Base-by-base conservation (phyloP, 2,113 vertebrate species). In the Polypterus senegalus region DNA sequence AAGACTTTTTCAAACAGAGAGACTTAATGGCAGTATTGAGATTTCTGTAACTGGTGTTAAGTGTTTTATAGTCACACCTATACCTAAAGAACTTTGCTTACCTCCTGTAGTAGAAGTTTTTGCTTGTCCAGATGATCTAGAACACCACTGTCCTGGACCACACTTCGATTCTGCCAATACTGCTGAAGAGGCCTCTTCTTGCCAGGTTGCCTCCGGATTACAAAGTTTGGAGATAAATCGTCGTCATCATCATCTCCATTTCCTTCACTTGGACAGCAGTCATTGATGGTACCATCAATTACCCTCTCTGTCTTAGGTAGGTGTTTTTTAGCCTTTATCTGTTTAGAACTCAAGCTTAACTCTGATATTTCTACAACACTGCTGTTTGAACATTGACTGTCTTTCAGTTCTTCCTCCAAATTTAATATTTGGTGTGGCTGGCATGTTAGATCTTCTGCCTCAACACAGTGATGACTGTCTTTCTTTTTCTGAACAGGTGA, bases 101-200 rank as follows among this genome's bases (percentile, higher is more conserved):
- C 68, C 71, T 72, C 65, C 49, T 72, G 68, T 49, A 72, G 61
- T 5, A 49, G 57, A 49, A 70, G 46, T n/a, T 67, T 48, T 10
- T 67, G 52, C 10, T 66, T 58, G 10, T n/a, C 60, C 46, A 70
- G 45, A 2, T 57, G 64, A 4, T 5, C 10, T 52, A 72, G 63
- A 9, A 72, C 67, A 11, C 68, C 63, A 54, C 59, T 67, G 8
- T 62, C 46, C 65, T 46, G 67, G 46, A 72, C 65, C 59, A 66
- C 51, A 45, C 6, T 60, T 6, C 51, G 65, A 3, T 66, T 63
- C 47, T 67, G 65, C 70, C 68, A 72, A 45, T 64, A 59, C 9
- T n/a, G 55, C 45, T 67, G 56, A 45, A 66, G n/a, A 3, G 56
- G 48, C 4, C 10, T 52, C 46, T 46, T 51, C 59, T 47, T 60